Evolutionary conservation across 2,113 vertebrate genomes (phyloP), one percentile per base, ranked within the genome.

Genomic region (Athene cunicularia): DNA sequence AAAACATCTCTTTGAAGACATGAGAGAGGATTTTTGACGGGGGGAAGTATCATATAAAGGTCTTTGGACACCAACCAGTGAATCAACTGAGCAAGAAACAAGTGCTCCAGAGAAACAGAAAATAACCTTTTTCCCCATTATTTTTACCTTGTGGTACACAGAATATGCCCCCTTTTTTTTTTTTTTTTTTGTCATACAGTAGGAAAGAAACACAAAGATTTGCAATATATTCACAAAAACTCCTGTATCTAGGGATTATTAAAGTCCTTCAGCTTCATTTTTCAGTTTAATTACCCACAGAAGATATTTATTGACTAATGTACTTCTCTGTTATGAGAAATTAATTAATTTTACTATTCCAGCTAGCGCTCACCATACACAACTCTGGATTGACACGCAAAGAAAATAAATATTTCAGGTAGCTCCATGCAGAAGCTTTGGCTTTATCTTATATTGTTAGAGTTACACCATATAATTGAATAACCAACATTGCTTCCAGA

Each of bases 211-310:
- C 26, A 50, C 21, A 71, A 55, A 2, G 0, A 66, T 66, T 80
- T 71, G 35, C 77, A 80, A 76, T 30, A 17, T 11, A 58, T 23
- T 86, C 84, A 85, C 49, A 88, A 85, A 56, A 66, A 93, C 53
- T 84, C 35, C 56, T 59, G 5, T 56, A 55, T 72, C 33, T n/a
- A 18, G 28, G 74, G 75, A 75, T 49, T 91, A 39, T 88, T 45
- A 86, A 94, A 94, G 66, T 49, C 64, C 22, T 26, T 82, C 58
- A 58, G 47, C 58, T 58, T 93, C 52, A 41, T 62, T 91, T 93
- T 96, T 50, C 52, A 76, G 20, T 88, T 94, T 89, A 96, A 96
- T 93, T 88, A 90, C 55, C 59, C 37, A 53, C 41, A 52, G 72
- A 73, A 80, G 37, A 37, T 58, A 71, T 81, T 95, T 95, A 89